Percentiles rank a stretch among this genome's conserved stretches.
Evolutionary conservation across 2,888 invertebrate genomes (phyloP).

Genomic region (Phengaris arion): DNA sequence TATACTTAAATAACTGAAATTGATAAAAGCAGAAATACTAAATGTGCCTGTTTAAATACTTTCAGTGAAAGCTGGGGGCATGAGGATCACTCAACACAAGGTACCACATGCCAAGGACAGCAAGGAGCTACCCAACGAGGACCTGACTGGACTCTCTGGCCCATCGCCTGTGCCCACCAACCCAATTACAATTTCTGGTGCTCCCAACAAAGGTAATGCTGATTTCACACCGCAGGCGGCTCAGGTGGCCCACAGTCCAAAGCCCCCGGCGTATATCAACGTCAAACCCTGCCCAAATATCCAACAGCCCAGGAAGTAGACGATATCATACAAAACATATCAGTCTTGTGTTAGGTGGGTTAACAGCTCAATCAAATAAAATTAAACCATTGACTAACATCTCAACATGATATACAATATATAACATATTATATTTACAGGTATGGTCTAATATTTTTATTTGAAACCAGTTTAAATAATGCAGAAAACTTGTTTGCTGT

Average conservation of each 20-base stretch:
- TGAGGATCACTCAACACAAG: slow-evolving; percentile 95
- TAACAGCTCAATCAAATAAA: slow-evolving; percentile 12
- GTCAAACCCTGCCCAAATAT: slow-evolving; percentile 84
- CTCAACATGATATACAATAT: neutral
- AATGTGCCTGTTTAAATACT: slow-evolving; percentile 1
- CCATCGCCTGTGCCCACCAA: slow-evolving; percentile 88
- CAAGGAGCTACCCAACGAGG: slow-evolving; percentile 83
- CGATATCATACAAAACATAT: slow-evolving; percentile 40
- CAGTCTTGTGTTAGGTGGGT: slow-evolving; percentile 39
- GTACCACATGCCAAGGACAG: slow-evolving; percentile 82
- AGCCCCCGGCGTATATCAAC: slow-evolving; percentile 83
- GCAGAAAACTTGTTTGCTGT: neutral
- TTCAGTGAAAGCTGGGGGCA: slow-evolving; percentile 93
- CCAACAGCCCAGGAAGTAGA: slow-evolving; percentile 93
- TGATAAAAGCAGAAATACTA: neutral
- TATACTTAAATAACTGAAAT: too few species aligned
- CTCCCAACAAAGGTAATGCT: slow-evolving; percentile 88
- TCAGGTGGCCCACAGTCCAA: slow-evolving; percentile 89
- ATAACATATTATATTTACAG: neutral
- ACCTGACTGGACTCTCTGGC: slow-evolving; percentile 86
- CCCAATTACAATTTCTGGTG: slow-evolving; percentile 87
- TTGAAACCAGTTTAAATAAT: slow-evolving; percentile 16
- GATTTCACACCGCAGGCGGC: slow-evolving; percentile 95
- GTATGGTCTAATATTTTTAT: neutral
- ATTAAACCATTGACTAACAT: neutral